Evolutionary conservation across 2,888 invertebrate species (phyloP).

Genomic region (Heliconius aoede): DNA sequence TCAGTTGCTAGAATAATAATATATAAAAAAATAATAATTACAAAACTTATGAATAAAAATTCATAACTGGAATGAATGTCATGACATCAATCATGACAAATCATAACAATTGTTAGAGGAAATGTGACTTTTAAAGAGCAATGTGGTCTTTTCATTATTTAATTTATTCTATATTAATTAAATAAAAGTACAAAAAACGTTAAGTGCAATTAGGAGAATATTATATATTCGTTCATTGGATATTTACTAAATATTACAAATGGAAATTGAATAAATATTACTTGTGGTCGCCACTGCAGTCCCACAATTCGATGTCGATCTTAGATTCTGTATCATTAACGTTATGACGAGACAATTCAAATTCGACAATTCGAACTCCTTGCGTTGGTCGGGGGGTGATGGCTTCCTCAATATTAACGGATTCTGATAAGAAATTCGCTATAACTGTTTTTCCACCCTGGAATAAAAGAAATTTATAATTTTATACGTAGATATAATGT

Average conservation of each 20-base stretch:
- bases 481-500: neutral
- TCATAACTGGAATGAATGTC: too few species aligned
- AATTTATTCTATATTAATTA: neutral
- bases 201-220: neutral
- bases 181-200: too few species aligned
- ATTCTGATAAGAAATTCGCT: conserved; percentile 88
- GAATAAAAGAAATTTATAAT: conserved; percentile 51
- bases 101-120: neutral
- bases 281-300: conserved; percentile 90
- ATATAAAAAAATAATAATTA: neutral
- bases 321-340: conserved; percentile 83
- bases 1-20: neutral
- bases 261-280: conserved; percentile 56
- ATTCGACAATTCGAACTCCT: conserved; percentile 90
- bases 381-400: conserved; percentile 87
- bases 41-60: too few species aligned
- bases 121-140: neutral
- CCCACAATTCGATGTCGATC: conserved; percentile 91
- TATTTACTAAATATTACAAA: neutral
- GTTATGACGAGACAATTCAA: conserved; percentile 86
- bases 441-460: conserved; percentile 89
- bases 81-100: neutral
- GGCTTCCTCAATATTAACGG: conserved; percentile 84
- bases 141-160: neutral
- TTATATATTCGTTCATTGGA: neutral